Conservation (phyloP, 2,888 invertebrate genomes). For the Eremobia ochroleuca region DNA sequence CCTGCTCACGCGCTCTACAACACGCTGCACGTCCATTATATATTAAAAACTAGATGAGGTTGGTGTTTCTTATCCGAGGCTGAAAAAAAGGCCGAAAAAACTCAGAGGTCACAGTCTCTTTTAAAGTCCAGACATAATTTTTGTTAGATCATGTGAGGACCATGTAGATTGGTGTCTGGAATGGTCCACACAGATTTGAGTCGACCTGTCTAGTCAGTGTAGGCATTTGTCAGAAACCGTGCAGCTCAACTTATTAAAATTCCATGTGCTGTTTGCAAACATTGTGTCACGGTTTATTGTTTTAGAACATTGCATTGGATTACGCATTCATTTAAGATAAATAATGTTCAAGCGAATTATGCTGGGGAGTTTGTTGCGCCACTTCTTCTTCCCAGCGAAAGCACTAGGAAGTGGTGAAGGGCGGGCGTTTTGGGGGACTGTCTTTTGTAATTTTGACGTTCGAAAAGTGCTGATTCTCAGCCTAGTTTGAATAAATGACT, state of each 20-base stretch:
- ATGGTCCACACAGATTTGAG: too few species aligned
- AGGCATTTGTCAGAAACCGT: not conserved
- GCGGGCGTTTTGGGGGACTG: too few species aligned
- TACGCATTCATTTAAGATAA: constrained; percentile 9
- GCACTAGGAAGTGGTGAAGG: too few species aligned
- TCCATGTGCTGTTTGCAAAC: constrained; percentile 1
- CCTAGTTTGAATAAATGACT: too few species aligned
- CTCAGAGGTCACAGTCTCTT: not conserved
- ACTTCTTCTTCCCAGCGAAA: too few species aligned
- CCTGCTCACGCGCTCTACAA: not conserved
- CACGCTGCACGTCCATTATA: not conserved
- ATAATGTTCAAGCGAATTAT: constrained; percentile 28
- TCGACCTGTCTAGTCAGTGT: not conserved
- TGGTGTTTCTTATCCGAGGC: not conserved
- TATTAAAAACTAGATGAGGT: not conserved
- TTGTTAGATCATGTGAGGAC: too few species aligned
- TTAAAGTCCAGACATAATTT: not conserved
- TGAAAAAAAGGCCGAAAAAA: not conserved
- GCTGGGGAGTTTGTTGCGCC: too few species aligned
- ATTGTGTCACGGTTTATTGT: constrained; percentile 23
- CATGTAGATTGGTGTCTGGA: too few species aligned
- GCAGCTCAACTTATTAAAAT: not conserved
- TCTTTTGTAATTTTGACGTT: too few species aligned
- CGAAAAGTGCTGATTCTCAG: too few species aligned
- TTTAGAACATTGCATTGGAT: constrained; percentile 20